Evolutionary conservation across 64 coral and sea anemone species (phyloP), one percentile per base, ranked within the genome.

Genomic region (Stylophora pistillata): DNA sequence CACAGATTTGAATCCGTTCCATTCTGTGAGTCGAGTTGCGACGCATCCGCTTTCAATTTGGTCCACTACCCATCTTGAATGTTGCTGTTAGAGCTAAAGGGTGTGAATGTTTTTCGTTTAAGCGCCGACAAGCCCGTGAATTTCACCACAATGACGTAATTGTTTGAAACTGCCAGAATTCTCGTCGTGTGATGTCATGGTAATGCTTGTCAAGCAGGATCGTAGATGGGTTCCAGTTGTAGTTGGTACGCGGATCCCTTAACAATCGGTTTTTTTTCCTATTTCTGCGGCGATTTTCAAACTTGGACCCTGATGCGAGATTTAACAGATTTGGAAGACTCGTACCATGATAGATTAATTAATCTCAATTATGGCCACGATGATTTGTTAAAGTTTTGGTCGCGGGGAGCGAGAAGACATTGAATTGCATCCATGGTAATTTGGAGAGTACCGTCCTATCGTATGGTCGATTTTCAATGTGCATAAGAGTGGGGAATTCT

Each of bases 81-180:
- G 80, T 83, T 53, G 80, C 80, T 83, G 53, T 83, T 33, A 61
- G 60, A 2, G 30, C 27, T 17, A 64, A 4, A 16, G n/a, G 47
- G 32, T 69, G 32, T 52, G 62, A 68, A 68, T 83, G 60, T 83
- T 68, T 69, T 41, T 83, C 4, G 13, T 21, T 77, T 25, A 13
- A 56, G 74, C 15, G 80, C 60, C 32, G 62, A 68, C 62, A 53
- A 83, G 80, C 23, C 10, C 20, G 58, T 17, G 61, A 34, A 83
- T 68, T 83, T 83, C 80, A 33, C 80, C 61, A 21, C 30, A 33
- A 83, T 83, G 80, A 83, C 80, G 80, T 83, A 83, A 83, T 83
- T 83, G 80, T 83, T 83, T 83, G 59, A 53, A 83, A 69, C 80
- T 66, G 80, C 80, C 32, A 26, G 80, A 83, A 83, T 83, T 83